phyloP scores from a whole-genome alignment of 2,888 invertebrate species.

The Tubulanus polymorphus region DNA sequence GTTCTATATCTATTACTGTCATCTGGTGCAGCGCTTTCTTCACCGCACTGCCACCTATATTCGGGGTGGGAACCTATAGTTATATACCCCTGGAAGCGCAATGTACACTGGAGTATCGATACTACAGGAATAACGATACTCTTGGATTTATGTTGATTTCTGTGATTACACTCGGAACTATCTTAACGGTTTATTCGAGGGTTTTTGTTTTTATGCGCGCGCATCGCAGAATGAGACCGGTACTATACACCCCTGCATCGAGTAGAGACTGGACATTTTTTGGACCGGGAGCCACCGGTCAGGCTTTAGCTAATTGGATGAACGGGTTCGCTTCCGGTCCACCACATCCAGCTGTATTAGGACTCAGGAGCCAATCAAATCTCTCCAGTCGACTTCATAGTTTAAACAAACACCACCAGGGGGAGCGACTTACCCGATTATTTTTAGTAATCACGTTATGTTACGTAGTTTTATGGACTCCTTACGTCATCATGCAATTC shows the following conservation, averaged over 20 bases:
- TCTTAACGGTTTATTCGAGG: constrained; percentile 33
- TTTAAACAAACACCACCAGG: constrained; percentile 14
- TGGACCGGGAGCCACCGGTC: constrained; percentile 41
- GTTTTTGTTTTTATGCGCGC: constrained; percentile 37
- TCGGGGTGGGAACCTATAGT: constrained; percentile 38
- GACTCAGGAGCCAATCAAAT: constrained; percentile 25
- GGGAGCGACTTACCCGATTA: constrained; percentile 38
- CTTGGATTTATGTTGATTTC: constrained; percentile 40
- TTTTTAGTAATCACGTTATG: constrained; percentile 34
- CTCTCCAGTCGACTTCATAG: constrained; percentile 24
- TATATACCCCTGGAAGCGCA: constrained; percentile 39
- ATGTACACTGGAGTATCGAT: constrained; percentile 38
- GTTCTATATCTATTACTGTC: constrained; percentile 30
- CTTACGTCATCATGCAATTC: constrained; percentile 33
- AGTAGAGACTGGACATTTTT: constrained; percentile 46
- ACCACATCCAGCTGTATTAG: constrained; percentile 24
- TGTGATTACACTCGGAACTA: constrained; percentile 26
- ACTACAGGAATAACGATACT: constrained; percentile 41
- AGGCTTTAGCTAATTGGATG: constrained; percentile 37
- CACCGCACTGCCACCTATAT: constrained; percentile 42
- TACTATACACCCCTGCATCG: constrained; percentile 32
- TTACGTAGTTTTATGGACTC: constrained; percentile 33
- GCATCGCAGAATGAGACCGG: constrained; percentile 40
- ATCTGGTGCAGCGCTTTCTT: constrained; percentile 38
- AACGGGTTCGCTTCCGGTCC: constrained; percentile 33